Evolutionary conservation across 2,797 vertebrate genomes (phyloP), one percentile per base, ranked within the genome.

Genomic region (Brotula barbata): DNA sequence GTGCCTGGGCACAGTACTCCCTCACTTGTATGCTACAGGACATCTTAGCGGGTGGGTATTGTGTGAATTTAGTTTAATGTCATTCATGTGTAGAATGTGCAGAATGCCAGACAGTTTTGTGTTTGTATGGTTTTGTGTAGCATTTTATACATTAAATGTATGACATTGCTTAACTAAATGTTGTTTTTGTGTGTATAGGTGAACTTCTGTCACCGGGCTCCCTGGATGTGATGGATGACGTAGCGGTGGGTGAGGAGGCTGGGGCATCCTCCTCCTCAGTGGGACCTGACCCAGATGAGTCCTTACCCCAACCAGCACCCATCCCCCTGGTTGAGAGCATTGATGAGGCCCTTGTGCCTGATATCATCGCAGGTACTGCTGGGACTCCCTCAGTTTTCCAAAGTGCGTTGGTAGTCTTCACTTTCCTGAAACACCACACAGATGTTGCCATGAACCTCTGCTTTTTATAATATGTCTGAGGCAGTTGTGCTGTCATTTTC

Each of bases 11-110:
- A 52, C 97, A 99, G 51, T 98, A 99, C 88, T 98, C 97, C 42
- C 92, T 99, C 81, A 99, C 95, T 7, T 99, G 97, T 73, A 99
- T 99, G 97, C 90, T 99, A 1, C 97, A 99, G 87, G 97, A 99
- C 89, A 98, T 99, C 79, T 87, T 99, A 68, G 93, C 95, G 94
- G 96, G 97, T 98, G 84, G 58, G 77, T 58, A 40, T 2, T 4
- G 4, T 14, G 14, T 17, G 1, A 7, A n/a, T 47, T 3, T 3
- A 2, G 5, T 49, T 40, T 40, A 3, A 2, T 31, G 1, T 31
- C 4, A 15, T 6, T n/a, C 52, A 2, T 37, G 17, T 60, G 31
- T 28, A 13, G 14, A 25, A 4, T 10, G 13, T 17, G 46, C 23
- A 20, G 28, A 40, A 2, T 14, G 2, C 14, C 7, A 3, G 8